A percentile compares a stretch with the other conserved stretches of the same genome.
Conservation (phyloP, 2,113 vertebrate species). For the Hippolais icterina region DNA sequence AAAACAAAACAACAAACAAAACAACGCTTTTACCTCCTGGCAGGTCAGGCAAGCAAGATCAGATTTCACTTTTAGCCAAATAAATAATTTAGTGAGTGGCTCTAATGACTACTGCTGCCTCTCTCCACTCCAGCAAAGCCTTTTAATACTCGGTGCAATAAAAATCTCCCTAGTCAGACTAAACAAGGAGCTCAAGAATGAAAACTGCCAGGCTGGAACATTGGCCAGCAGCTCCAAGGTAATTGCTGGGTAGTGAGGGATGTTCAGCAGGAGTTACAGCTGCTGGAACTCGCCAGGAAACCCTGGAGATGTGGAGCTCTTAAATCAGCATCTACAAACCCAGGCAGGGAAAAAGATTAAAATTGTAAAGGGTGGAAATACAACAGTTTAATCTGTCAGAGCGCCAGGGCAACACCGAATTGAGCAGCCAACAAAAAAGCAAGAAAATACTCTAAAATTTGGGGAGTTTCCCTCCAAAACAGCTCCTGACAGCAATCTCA, state of each 20-base stretch:
- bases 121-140: not conserved
- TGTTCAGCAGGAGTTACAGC: not conserved
- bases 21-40: not conserved
- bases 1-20: not conserved
- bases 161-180: conserved; percentile 8
- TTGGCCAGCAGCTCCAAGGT: not conserved
- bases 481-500: not conserved
- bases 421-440: not conserved
- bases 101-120: not conserved
- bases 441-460: fast-evolving
- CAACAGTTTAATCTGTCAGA: not conserved
- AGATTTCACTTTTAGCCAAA: conserved; percentile 35
- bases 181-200: conserved; percentile 8
- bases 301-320: not conserved
- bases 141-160: not conserved
- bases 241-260: not conserved
- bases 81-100: conserved; percentile 38
- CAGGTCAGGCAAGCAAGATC: conserved; percentile 31
- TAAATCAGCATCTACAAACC: not conserved
- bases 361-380: not conserved
- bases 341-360: not conserved
- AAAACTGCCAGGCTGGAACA: conserved; percentile 30
- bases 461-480: not conserved
- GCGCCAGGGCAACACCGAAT: not conserved
- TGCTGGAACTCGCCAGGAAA: not conserved